Evolutionary conservation across 2,888 invertebrate genomes (phyloP), one percentile per base, ranked within the genome.

Genomic region (Pseudococcus jackbeardsleyi): DNA sequence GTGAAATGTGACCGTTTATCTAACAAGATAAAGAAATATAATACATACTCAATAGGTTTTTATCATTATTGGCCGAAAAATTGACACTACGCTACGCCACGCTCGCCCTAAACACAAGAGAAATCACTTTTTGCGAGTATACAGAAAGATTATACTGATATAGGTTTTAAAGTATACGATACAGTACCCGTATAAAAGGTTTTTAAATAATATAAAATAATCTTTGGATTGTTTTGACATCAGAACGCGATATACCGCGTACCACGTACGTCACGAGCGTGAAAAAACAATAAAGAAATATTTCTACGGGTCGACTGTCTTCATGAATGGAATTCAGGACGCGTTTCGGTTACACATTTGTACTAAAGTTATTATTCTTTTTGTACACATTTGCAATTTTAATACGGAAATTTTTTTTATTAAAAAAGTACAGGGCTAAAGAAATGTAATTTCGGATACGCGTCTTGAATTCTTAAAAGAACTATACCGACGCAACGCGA

Each of bases 381-480:
- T 42, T 79, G 79, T 79, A 79, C 79, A 79, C 79, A 79, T 79
- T 79, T 79, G 42, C 39, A 79, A 79, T 79, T 79, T 79, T 42
- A 79, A 79, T 79, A 42, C 79, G n/a, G 79, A 72, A 72, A 79
- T 33, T 79, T 42, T 42, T 79, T 79, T 79, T 79, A 26, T 26
- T 79, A 26, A 79, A 79, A 79, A 79, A 42, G 42, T 79, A 79
- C n/a, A n/a, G 19, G 79, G n/a, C 79, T 72, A 79, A 39, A n/a
- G 46, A 79, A 79, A 79, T 42, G 79, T 42, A 42, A 79, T 79
- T 79, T 79, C 42, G 79, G 68, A 9, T 79, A 79, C 79, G 42
- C 42, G 42, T 79, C 4, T 79, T 46, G 68, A 72, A 33, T 72
- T 72, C 26, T 9, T 59, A 19, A 26, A 26, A 72, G 68, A 72